Percentiles rank a stretch among this genome's conserved stretches.
Evolutionary conservation across 2,113 vertebrate species (phyloP).

Genomic region (Kryptolebias marmoratus): DNA sequence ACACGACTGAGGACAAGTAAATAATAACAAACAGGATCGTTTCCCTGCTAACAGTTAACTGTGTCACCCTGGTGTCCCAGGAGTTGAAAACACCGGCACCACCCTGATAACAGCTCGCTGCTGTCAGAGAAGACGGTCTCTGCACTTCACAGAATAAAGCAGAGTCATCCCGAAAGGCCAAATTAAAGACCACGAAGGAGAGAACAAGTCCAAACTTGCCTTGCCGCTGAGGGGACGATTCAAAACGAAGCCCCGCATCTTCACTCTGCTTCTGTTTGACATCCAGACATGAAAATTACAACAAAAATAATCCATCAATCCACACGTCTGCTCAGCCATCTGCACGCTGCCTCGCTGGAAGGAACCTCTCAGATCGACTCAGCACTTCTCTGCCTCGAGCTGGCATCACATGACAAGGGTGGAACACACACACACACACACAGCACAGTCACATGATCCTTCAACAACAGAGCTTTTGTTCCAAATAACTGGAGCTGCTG

Average conservation of each 20-base stretch:
- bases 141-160: conserved; percentile 18
- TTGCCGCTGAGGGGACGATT: not conserved
- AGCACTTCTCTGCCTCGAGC: conserved; percentile 75
- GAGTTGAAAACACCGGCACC: conserved; percentile 18
- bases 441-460: conserved; percentile 73
- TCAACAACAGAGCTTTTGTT: conserved; percentile 81
- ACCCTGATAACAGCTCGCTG: not conserved
- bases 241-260: conserved; percentile 27
- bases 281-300: conserved; percentile 20
- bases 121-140: not conserved
- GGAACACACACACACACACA: conserved; percentile 41
- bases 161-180: conserved; percentile 33
- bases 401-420: conserved; percentile 78
- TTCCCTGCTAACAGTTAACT: not conserved
- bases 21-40: not conserved
- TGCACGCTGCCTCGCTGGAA: conserved; percentile 47
- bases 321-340: not conserved
- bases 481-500: conserved; percentile 63
- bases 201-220: conserved; percentile 48
- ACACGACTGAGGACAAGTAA: not conserved
- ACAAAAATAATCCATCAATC: conserved; percentile 7
- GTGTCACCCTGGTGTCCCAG: conserved; percentile 7
- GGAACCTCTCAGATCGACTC: conserved; percentile 71
- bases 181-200: not conserved
- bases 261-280: conserved; percentile 19